These are phyloP conservation scores for Dunckerocampus dactyliophorus DNA, from an alignment of 2,113 vertebrate species.

Conservation along the genomic window DNA sequence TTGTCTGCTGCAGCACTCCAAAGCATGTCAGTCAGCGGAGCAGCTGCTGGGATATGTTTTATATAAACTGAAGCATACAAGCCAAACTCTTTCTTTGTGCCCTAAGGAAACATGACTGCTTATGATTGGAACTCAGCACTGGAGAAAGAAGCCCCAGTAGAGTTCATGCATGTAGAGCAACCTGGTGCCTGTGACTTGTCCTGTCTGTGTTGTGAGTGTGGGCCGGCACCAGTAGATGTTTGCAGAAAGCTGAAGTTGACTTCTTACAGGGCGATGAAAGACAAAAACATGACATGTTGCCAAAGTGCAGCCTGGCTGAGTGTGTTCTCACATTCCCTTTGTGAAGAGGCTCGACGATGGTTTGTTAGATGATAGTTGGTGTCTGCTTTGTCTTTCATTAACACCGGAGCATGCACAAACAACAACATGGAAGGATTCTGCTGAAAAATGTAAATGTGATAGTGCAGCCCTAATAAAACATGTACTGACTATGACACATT, in stretches of 20 bases:
- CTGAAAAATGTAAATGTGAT: conserved; percentile 19
- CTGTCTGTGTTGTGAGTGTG: conserved; percentile 49
- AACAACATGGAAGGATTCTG: neutral
- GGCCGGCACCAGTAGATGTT: conserved; percentile 50
- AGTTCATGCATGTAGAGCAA: conserved; percentile 59
- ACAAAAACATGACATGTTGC: conserved; percentile 57
- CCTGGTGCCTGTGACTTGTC: conserved; percentile 54
- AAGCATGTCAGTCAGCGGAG: conserved; percentile 62
- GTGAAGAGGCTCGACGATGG: conserved; percentile 34
- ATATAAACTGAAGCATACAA: conserved; percentile 63
- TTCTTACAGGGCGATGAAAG: conserved; percentile 58
- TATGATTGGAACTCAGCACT: conserved; percentile 63
- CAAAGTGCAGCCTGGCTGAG: conserved; percentile 34
- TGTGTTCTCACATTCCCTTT: conserved; percentile 47
- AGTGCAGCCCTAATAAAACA: conserved; percentile 5
- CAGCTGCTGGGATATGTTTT: conserved; percentile 68
- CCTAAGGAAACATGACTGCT: conserved; percentile 73
- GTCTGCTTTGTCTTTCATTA: conserved; percentile 51
- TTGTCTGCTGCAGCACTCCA: conserved; percentile 40
- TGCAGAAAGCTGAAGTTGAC: conserved; percentile 59
- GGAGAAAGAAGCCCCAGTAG: conserved; percentile 61
- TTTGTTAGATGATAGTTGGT: conserved; percentile 26
- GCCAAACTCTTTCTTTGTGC: conserved; percentile 52
- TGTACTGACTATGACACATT: neutral
- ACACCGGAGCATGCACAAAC: conserved; percentile 41